Evolutionary conservation across 2,797 vertebrate genomes (phyloP), one percentile per base, ranked within the genome.

Genomic region (Dicrostonyx torquatus): DNA sequence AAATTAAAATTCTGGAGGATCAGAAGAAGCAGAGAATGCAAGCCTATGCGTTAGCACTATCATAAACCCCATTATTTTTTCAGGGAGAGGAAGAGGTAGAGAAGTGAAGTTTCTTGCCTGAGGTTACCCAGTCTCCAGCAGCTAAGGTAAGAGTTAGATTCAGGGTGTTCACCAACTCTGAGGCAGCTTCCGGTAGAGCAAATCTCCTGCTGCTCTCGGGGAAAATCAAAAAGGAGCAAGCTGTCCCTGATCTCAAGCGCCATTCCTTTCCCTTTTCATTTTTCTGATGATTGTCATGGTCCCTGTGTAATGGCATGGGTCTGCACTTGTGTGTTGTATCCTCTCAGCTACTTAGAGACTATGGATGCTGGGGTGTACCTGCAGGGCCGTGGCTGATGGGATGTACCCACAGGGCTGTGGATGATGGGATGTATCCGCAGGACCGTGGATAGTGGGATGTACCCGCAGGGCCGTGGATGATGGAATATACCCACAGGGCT

Each of bases 181-280:
- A 97, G 97, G 97, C 95, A 72, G 94, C 93, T 97, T 97, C 97
- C 98, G 97, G 97, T 97, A 97, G 95, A 95, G 73, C 85, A 92
- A 96, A 96, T 94, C 89, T 96, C 97, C 97, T 94, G 97, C 97
- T 98, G 97, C 95, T 98, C 97, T 73, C 7, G 78, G 94, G 94
- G 93, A 55, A 95, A 97, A 98, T 98, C 97, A 98, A 98, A 98
- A 97, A 73, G 91, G 95, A 97, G 95, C 75, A 85, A 77, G 62
- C 72, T 37, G 94, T 97, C 97, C 97, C 96, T 88, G 87, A 96
- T 95, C 97, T 92, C 90, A 73, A 72, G 45, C 94, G 94, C 95
- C 97, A 84, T 91, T 96, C 97, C 96, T 75, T 40, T 0, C 0
- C n/a, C 78, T 34, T 8, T 50, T 29, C 9, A 1, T 78, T 66